Evolutionary conservation across 2,797 vertebrate species (phyloP).

Genomic region (Sebastes wilsoni): DNA sequence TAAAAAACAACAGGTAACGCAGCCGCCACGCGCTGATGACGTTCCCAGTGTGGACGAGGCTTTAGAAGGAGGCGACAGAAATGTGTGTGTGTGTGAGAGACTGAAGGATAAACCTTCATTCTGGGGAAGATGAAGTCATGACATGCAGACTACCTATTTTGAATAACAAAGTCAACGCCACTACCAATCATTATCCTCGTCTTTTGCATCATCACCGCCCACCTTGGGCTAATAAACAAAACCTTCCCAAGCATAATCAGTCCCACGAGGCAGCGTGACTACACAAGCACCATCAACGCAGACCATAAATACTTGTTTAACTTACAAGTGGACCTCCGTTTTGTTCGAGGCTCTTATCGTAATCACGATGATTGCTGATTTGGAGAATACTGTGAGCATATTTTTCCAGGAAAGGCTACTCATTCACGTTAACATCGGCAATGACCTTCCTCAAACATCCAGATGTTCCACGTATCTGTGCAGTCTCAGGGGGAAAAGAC

Average conservation of each 20-base stretch:
- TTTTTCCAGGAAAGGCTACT: background rate
- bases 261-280: background rate
- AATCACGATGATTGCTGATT: background rate
- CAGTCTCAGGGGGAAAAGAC: background rate
- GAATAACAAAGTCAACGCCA: background rate
- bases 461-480: constrained; percentile 8
- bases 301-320: constrained; percentile 2
- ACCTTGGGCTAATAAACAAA: constrained; percentile 2
- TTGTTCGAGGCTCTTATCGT: background rate
- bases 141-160: background rate
- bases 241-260: background rate
- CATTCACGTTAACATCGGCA: background rate
- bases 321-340: background rate
- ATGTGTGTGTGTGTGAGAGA: too few relatives aligned
- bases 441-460: constrained; percentile 10
- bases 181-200: background rate
- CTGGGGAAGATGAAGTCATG: too few relatives aligned
- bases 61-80: too few relatives aligned
- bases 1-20: too few relatives aligned
- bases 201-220: background rate
- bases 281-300: background rate
- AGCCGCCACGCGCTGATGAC: too few relatives aligned
- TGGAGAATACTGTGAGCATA: background rate
- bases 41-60: too few relatives aligned
- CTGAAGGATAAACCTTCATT: too few relatives aligned